These are phyloP conservation scores for Lasioglossum marginatum DNA, from an alignment of 2,888 invertebrate species.

Conservation along the genomic window DNA sequence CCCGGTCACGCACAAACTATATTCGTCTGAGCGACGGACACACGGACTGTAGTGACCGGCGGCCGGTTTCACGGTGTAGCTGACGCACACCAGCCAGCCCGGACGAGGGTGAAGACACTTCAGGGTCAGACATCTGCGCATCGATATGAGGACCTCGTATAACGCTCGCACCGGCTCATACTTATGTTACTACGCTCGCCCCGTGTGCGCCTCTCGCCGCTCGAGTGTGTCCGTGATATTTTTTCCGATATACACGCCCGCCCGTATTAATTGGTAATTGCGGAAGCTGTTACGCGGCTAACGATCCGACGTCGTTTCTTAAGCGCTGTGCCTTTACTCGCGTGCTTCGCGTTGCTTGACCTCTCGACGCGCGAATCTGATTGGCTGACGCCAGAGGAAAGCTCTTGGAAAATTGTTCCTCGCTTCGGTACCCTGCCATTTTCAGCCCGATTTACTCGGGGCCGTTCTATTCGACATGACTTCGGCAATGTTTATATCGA, in stretches of 20 bases:
- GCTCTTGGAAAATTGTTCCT: neutral
- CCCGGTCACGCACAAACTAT: constrained; percentile 82
- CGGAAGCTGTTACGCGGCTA: constrained; percentile 36
- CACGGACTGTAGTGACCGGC: constrained; percentile 25
- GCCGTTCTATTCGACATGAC: neutral
- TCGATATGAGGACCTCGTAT: constrained; percentile 80
- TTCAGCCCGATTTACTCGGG: neutral
- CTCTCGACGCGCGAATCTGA: neutral
- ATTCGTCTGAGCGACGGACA: constrained; percentile 76
- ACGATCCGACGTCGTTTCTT: constrained; percentile 20
- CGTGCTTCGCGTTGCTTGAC: constrained; percentile 10
- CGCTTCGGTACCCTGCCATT: neutral
- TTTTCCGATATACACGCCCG: constrained; percentile 48
- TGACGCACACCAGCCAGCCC: constrained; percentile 47
- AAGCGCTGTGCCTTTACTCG: neutral
- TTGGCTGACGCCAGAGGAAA: neutral
- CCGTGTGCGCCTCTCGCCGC: constrained; percentile 48
- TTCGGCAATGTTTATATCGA: no score
- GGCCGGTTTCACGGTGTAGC: constrained; percentile 43
- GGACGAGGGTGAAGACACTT: constrained; percentile 77
- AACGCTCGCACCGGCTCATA: constrained; percentile 70
- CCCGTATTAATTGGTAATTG: constrained; percentile 46
- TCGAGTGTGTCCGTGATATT: constrained; percentile 51
- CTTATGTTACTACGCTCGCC: constrained; percentile 70
- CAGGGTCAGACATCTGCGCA: constrained; percentile 81